These are phyloP conservation scores for Rhopalosiphum nymphaeae DNA, from an alignment of 2,888 invertebrate genomes.

Conservation along the genomic window DNA sequence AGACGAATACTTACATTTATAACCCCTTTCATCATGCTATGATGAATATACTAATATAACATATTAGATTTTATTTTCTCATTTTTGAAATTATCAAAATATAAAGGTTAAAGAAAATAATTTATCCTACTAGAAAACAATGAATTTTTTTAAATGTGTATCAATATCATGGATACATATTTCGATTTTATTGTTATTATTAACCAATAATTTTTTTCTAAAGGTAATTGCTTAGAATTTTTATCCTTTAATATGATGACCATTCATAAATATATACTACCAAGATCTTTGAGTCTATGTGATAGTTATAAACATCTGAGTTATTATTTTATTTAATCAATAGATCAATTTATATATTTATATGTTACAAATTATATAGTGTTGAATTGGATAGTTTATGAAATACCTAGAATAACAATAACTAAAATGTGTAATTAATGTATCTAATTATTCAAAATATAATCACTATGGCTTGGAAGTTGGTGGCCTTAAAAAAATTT, in stretches of 20 bases:
- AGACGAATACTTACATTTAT: background rate
- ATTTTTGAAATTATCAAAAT: background rate
- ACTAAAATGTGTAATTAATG: too few relatives aligned
- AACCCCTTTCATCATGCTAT: conserved; percentile 18
- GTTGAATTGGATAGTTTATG: too few relatives aligned
- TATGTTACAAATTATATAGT: too few relatives aligned
- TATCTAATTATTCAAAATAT: too few relatives aligned
- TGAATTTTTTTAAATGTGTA: conserved; percentile 17
- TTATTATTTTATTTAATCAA: background rate
- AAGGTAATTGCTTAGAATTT: background rate
- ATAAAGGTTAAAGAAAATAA: conserved; percentile 15
- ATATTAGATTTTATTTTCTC: conserved; percentile 1
- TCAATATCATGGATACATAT: background rate
- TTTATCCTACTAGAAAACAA: conserved; percentile 20
- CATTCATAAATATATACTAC: conserved; percentile 40
- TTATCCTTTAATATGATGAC: background rate
- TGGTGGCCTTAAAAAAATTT: too few relatives aligned
- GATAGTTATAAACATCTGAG: conserved; percentile 10
- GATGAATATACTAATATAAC: background rate
- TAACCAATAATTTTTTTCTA: background rate
- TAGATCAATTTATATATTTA: background rate
- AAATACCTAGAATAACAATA: too few relatives aligned
- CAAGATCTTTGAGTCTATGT: conserved; percentile 50
- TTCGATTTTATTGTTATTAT: background rate
- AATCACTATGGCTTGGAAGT: too few relatives aligned